A percentile compares a stretch with the other conserved stretches of the same genome.
These are phyloP conservation scores for Gallinago media DNA, from an alignment of 2,113 vertebrate species.

Conservation along the genomic window DNA sequence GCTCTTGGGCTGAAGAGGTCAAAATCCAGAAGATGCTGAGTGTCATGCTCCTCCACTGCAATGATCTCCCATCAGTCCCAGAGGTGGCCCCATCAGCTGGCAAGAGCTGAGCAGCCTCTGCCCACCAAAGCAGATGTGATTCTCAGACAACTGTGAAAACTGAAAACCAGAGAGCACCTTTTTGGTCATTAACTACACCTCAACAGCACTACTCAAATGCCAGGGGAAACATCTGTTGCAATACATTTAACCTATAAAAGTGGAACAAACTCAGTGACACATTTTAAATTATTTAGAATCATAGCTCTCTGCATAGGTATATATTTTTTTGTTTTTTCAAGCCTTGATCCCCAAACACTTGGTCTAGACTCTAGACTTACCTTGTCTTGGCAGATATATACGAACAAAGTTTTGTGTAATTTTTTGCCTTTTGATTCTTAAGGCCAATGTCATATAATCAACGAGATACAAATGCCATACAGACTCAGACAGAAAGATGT, in stretches of 20 bases:
- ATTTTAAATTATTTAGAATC: neutral
- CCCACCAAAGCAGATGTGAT: neutral
- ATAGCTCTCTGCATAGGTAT: neutral
- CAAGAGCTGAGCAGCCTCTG: neutral
- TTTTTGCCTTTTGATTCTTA: neutral
- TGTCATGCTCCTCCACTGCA: neutral
- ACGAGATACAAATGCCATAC: neutral
- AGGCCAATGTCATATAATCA: neutral
- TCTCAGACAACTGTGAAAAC: neutral
- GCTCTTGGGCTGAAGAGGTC: neutral
- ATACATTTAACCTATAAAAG: neutral
- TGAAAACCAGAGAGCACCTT: neutral
- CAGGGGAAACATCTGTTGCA: neutral
- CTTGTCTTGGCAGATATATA: neutral
- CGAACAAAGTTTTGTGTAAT: slow-evolving; percentile 1
- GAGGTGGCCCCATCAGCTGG: neutral
- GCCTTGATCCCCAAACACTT: neutral
- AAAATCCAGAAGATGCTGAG: neutral
- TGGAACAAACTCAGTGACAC: neutral
- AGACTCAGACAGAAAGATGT: neutral
- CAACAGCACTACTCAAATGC: neutral
- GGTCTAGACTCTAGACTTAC: neutral
- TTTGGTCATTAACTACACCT: neutral
- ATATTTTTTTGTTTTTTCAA: neutral
- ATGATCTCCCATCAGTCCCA: neutral